Evolutionary conservation across 2,797 vertebrate species (phyloP).

Genomic region (Lepus townsendii): DNA sequence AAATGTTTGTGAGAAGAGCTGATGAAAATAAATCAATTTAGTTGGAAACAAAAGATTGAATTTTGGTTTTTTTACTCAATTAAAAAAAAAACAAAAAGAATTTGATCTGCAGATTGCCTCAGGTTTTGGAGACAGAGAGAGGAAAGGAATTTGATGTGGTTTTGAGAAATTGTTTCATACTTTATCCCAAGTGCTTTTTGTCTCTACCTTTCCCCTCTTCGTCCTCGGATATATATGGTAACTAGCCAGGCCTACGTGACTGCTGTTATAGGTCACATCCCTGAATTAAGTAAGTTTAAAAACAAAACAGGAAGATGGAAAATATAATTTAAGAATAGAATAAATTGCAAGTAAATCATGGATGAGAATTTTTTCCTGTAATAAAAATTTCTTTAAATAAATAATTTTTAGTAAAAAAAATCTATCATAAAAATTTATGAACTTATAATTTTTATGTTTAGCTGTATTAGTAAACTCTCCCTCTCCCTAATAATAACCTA

Average conservation of each 20-base stretch:
- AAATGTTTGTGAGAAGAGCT: constrained; percentile 81
- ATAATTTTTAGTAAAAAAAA: constrained; percentile 49
- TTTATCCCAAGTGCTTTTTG: constrained; percentile 17
- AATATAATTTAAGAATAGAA: constrained; percentile 29
- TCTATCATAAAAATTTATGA: not conserved
- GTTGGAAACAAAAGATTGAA: constrained; percentile 84
- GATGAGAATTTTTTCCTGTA: constrained; percentile 34
- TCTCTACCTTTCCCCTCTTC: not conserved
- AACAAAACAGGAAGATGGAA: constrained; percentile 17
- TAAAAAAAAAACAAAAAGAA: constrained; percentile 69
- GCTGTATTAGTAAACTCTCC: not conserved
- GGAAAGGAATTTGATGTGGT: not conserved
- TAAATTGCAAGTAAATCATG: not conserved
- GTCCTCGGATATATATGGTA: not conserved
- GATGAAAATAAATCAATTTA: constrained; percentile 85
- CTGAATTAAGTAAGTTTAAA: constrained; percentile 26
- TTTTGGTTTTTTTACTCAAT: constrained; percentile 69
- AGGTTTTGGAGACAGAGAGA: constrained; percentile 4
- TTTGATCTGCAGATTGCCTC: constrained; percentile 38
- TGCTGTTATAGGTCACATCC: not conserved
- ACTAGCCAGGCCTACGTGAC: not conserved
- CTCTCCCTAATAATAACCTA: not conserved
- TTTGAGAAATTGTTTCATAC: constrained; percentile 38
- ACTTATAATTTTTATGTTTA: constrained; percentile 7
- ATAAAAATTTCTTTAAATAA: constrained; percentile 40